A percentile compares a stretch with the other conserved stretches of the same genome.
Conservation (phyloP, 1,140 invertebrate genomes). For the Pomacea maculata region DNA sequence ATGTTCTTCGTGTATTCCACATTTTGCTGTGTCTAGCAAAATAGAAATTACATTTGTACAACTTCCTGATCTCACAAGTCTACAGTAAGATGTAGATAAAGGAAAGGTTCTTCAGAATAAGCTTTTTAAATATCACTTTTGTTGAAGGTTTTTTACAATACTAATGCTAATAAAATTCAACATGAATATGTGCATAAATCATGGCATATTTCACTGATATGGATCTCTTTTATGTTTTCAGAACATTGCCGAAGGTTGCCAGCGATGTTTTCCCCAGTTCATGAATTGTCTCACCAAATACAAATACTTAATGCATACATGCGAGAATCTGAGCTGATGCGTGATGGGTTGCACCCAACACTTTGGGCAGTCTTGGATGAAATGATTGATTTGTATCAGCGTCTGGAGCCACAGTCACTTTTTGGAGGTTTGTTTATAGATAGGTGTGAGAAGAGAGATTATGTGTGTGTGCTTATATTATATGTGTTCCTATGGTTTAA, state of each 20-base stretch:
- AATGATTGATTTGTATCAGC: constrained; percentile 53
- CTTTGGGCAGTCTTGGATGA: constrained; percentile 60
- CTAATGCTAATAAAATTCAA: no score
- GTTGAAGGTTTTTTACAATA: no score
- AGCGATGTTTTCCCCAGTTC: constrained; percentile 60
- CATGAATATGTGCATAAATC: no score
- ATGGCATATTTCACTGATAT: no score
- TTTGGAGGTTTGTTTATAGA: constrained; percentile 49
- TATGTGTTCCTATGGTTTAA: background rate
- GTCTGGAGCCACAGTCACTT: constrained; percentile 52
- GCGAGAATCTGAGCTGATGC: constrained; percentile 56
- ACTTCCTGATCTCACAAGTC: no score
- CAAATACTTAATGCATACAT: constrained; percentile 61
- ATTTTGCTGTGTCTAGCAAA: no score
- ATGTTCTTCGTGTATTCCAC: no score
- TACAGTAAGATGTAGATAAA: no score
- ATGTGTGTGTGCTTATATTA: background rate
- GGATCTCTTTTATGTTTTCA: constrained; percentile 25
- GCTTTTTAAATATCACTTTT: no score
- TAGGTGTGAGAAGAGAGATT: background rate
- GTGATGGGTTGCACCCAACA: constrained; percentile 55
- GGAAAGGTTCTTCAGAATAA: no score
- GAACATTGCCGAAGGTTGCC: constrained; percentile 50
- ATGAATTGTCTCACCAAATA: constrained; percentile 58
- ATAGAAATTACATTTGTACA: no score